phyloP scores from a whole-genome alignment of 2,113 vertebrate species.

The Phaethon lepturus region DNA sequence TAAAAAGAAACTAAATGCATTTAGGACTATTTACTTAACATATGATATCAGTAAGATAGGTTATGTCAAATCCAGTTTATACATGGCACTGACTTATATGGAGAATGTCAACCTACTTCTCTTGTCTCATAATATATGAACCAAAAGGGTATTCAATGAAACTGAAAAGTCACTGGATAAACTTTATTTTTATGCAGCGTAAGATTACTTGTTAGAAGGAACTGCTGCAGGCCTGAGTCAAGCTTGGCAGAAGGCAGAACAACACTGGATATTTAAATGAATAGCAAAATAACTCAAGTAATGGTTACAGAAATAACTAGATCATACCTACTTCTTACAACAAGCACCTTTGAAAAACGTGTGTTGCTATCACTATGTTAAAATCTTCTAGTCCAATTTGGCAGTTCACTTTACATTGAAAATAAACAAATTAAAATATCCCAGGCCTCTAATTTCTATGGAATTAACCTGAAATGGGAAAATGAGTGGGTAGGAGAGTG shows the following conservation, averaged over 20 bases:
- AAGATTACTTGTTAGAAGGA: background rate
- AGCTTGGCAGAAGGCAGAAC: background rate
- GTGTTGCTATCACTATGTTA: background rate
- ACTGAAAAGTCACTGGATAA: background rate
- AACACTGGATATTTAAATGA: background rate
- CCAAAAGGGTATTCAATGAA: background rate
- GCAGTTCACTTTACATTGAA: slow-evolving; percentile 9
- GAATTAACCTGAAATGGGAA: slow-evolving; percentile 18
- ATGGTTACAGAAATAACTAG: background rate
- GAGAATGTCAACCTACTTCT: background rate
- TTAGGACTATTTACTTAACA: background rate
- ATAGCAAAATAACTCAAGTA: background rate
- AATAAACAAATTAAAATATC: slow-evolving; percentile 35
- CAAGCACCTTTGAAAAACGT: background rate
- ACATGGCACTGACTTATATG: background rate
- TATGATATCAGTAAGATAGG: background rate
- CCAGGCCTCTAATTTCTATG: background rate
- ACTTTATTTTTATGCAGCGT: background rate
- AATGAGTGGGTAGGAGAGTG: background rate
- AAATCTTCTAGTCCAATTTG: background rate
- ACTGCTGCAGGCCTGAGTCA: background rate
- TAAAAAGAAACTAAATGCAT: background rate
- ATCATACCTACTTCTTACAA: background rate
- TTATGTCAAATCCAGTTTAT: background rate
- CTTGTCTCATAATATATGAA: background rate